These are phyloP conservation scores for Phengaris arion DNA, from an alignment of 2,888 invertebrate genomes.

Conservation along the genomic window DNA sequence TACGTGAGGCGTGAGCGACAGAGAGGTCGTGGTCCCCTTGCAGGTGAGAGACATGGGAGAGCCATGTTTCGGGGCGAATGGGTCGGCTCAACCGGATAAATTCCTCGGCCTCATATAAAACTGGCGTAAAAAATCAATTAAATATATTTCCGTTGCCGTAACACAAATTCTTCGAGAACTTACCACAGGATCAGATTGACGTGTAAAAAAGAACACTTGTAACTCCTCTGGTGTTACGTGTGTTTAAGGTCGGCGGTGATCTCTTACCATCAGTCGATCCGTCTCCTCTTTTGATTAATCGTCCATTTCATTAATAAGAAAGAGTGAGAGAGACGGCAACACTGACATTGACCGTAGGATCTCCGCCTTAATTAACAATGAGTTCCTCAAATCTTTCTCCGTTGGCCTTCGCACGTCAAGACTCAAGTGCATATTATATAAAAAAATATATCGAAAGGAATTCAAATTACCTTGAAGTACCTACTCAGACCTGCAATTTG, in stretches of 20 bases:
- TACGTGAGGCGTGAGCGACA: not conserved
- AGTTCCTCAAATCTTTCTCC: slow-evolving; percentile 18
- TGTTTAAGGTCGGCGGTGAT: too few species aligned
- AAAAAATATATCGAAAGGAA: slow-evolving; percentile 5
- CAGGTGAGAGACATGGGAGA: not conserved
- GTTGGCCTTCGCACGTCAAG: not conserved
- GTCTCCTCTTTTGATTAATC: not conserved
- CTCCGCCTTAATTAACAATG: slow-evolving; percentile 22
- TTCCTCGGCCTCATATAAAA: too few species aligned
- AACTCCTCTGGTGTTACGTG: too few species aligned
- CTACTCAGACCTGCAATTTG: not conserved
- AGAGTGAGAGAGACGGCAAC: not conserved
- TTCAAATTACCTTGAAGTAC: slow-evolving; percentile 5
- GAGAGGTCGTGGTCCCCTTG: not conserved
- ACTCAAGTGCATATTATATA: not conserved
- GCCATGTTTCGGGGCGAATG: not conserved
- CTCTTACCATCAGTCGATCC: too few species aligned
- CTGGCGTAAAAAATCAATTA: too few species aligned
- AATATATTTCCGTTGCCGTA: too few species aligned
- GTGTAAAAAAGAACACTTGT: too few species aligned
- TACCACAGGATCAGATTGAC: too few species aligned
- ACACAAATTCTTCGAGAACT: too few species aligned
- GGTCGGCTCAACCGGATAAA: not conserved
- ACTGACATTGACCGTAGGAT: slow-evolving; percentile 25
- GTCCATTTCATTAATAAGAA: not conserved